Conservation (phyloP, 2,888 invertebrate genomes). For the Odontothrips loti region DNA sequence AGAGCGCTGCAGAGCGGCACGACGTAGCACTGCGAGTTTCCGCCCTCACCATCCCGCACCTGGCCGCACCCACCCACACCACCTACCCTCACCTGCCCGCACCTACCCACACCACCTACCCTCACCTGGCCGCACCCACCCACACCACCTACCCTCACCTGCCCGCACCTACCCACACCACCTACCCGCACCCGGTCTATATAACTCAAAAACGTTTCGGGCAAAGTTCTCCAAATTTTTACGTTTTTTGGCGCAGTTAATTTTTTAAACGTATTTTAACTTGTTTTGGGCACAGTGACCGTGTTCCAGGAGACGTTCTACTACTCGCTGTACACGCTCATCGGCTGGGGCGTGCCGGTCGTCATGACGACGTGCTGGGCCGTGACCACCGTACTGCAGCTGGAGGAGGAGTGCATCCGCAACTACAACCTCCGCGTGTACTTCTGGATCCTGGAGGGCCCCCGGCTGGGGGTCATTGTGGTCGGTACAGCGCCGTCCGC, state of each 20-base stretch:
- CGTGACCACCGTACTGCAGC: conserved; percentile 54
- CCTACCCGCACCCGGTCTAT: too few relatives aligned
- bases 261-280: too few relatives aligned
- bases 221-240: neutral
- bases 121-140: neutral
- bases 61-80: too few relatives aligned
- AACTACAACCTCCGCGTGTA: conserved; percentile 74
- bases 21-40: too few relatives aligned
- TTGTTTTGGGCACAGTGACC: conserved; percentile 48
- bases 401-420: conserved; percentile 66
- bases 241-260: too few relatives aligned
- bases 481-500: conserved; percentile 52
- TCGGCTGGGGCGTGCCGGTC: conserved; percentile 73
- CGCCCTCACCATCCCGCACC: too few relatives aligned
- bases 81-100: too few relatives aligned
- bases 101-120: neutral
- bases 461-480: conserved; percentile 71
- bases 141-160: too few relatives aligned
- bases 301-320: conserved; percentile 63
- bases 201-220: neutral
- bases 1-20: too few relatives aligned
- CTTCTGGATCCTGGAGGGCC: conserved; percentile 90
- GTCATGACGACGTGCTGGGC: conserved; percentile 67
- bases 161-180: neutral
- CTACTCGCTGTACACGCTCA: conserved; percentile 57